These are phyloP conservation scores for Upupa epops DNA, from an alignment of 2,113 vertebrate genomes.

Conservation along the genomic window DNA sequence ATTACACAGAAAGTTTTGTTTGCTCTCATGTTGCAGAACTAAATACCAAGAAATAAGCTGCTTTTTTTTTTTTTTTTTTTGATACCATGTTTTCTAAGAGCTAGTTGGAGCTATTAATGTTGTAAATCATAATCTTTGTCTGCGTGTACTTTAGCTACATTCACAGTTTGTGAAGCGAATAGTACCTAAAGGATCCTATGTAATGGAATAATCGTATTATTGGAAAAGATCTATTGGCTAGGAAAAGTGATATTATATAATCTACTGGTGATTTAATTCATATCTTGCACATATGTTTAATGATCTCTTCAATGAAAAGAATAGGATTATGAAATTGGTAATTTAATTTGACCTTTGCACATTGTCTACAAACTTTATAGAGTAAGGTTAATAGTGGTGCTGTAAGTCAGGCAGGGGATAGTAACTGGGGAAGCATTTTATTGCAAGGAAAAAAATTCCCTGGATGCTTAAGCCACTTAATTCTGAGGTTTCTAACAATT, in stretches of 20 bases:
- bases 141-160: neutral
- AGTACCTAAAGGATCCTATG: neutral
- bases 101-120: neutral
- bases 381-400: neutral
- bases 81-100: neutral
- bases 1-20: conserved; percentile 33
- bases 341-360: conserved; percentile 23
- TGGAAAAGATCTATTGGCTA: neutral
- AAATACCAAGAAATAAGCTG: neutral
- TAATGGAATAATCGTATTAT: neutral
- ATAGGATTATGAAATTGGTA: neutral
- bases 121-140: neutral
- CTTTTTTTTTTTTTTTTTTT: too few species aligned
- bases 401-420: neutral
- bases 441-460: neutral
- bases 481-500: neutral
- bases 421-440: conserved; percentile 10
- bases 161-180: neutral
- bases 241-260: neutral
- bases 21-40: neutral
- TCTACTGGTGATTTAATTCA: neutral
- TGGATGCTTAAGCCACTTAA: neutral
- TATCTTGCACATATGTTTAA: neutral
- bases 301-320: neutral
- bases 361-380: neutral